Conservation (phyloP, 2,113 vertebrate genomes). For the Colinus virginianus region DNA sequence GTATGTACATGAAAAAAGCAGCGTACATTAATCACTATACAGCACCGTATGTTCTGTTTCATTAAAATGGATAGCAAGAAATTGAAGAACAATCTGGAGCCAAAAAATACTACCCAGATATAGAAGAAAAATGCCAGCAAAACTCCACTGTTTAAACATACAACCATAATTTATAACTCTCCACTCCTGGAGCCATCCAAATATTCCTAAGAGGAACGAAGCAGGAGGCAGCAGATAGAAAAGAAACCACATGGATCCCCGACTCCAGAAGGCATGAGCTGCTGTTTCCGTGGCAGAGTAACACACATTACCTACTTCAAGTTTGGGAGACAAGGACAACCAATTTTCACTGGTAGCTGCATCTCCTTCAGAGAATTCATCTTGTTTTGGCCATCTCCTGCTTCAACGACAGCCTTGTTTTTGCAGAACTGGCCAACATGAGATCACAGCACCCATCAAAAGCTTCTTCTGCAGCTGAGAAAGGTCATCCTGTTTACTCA, state of each 20-base stretch:
- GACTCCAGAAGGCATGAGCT: neutral
- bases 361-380: neutral
- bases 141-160: too few species aligned
- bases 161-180: neutral
- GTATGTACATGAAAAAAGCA: rapidly evolving
- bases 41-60: neutral
- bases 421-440: neutral
- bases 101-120: neutral
- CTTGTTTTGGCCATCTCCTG: neutral
- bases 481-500: neutral
- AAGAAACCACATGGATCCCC: too few species aligned
- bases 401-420: neutral
- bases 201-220: neutral
- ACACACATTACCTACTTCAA: rapidly evolving
- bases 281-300: neutral
- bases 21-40: neutral
- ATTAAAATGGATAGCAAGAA: neutral
- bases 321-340: neutral
- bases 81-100: neutral
- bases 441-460: rapidly evolving
- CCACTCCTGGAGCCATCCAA: neutral
- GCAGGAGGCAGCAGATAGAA: rapidly evolving
- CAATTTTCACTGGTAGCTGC: neutral
- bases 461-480: too few species aligned
- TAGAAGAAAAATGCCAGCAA: neutral